Percentiles rank a stretch among this genome's conserved stretches.
Evolutionary conservation across 2,113 vertebrate genomes (phyloP).

Genomic region (Oncorhynchus mykiss): DNA sequence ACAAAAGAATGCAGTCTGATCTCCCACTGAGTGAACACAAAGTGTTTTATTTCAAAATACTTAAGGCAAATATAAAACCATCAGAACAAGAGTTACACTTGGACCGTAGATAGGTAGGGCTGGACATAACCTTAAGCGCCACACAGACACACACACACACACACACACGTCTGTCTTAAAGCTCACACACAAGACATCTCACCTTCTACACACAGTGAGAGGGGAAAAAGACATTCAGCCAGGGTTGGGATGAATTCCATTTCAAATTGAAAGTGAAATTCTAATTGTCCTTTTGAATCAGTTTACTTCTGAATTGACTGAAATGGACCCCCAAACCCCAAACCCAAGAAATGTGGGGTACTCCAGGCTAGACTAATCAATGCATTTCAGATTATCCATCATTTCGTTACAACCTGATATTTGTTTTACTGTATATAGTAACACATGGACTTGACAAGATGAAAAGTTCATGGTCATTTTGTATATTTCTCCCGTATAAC

Average conservation of each 20-base stretch:
- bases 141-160: too few relatives aligned
- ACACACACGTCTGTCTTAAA: too few relatives aligned
- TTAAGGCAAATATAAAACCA: constrained; percentile 79
- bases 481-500: constrained; percentile 19
- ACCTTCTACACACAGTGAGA: too few relatives aligned
- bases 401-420: constrained; percentile 62
- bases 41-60: constrained; percentile 71
- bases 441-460: constrained; percentile 33
- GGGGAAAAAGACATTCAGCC: too few relatives aligned
- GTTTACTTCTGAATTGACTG: too few relatives aligned
- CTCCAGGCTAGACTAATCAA: constrained; percentile 23
- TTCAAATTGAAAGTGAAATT: too few relatives aligned
- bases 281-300: too few relatives aligned
- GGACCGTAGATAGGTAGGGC: constrained; percentile 38
- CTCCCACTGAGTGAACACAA: constrained; percentile 58
- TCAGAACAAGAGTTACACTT: constrained; percentile 67
- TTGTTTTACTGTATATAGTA: constrained; percentile 68
- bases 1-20: constrained; percentile 14
- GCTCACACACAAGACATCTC: too few relatives aligned
- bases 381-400: constrained; percentile 33
- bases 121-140: too few relatives aligned
- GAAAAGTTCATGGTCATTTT: constrained; percentile 45
- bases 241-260: too few relatives aligned
- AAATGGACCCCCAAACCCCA: too few relatives aligned
- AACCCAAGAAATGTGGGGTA: too few relatives aligned